A percentile compares a stretch with the other conserved stretches of the same genome.
These are phyloP conservation scores for Leptatherina wallacei DNA, from an alignment of 2,797 vertebrate genomes.

Conservation along the genomic window DNA sequence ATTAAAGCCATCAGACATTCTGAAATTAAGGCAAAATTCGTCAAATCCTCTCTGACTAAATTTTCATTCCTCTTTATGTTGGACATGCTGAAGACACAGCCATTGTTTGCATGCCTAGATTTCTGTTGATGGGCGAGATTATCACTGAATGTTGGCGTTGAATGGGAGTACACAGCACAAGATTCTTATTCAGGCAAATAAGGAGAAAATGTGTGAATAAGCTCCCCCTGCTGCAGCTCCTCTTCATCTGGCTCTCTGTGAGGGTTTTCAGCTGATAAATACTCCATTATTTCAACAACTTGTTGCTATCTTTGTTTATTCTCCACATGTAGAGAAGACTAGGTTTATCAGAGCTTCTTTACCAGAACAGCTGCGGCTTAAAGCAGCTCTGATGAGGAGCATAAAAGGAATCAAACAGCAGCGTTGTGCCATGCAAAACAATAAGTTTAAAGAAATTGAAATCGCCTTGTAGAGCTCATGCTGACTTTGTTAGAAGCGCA, in stretches of 20 bases:
- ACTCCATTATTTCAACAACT: not conserved
- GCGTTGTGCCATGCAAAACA: not conserved
- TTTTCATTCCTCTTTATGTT: slow-evolving; percentile 6
- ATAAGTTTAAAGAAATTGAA: slow-evolving; percentile 8
- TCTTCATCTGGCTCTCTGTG: slow-evolving; percentile 6
- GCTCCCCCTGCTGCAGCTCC: slow-evolving; percentile 1
- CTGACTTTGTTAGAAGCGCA: not conserved
- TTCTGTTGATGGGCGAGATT: slow-evolving; percentile 12
- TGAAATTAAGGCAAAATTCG: not conserved
- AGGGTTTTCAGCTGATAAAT: slow-evolving; percentile 24
- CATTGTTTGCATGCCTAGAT: slow-evolving; percentile 18
- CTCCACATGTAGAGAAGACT: not conserved
- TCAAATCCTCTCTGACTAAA: not conserved
- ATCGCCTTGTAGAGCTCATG: not conserved
- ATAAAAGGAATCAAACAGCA: not conserved
- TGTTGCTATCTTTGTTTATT: not conserved
- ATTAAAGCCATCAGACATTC: not conserved
- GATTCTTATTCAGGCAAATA: slow-evolving; percentile 20
- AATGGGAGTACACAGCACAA: slow-evolving; percentile 7
- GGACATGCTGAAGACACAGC: slow-evolving; percentile 8
- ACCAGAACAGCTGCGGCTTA: slow-evolving; percentile 22
- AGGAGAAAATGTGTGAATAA: not conserved
- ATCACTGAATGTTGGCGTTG: slow-evolving; percentile 5
- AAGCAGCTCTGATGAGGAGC: not conserved
- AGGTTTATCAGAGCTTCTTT: slow-evolving; percentile 10